These are phyloP conservation scores for Acanthaster planci DNA, from an alignment of 35 echinoderm and acorn worm species.

Conservation along the genomic window DNA sequence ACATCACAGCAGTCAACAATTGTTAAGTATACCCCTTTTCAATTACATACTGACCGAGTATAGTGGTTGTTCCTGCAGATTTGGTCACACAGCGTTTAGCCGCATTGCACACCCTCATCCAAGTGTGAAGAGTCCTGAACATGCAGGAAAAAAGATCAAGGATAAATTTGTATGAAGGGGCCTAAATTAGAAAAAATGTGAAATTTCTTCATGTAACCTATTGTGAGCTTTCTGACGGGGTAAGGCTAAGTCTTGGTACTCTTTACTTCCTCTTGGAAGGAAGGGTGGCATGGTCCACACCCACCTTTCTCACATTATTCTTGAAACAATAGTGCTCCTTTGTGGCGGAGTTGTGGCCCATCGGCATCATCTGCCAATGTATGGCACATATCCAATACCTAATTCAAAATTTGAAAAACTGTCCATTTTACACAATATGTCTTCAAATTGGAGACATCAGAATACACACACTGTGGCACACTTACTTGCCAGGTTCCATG, in stretches of 20 bases:
- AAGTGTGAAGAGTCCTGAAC: conserved; percentile 31
- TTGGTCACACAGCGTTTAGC: conserved; percentile 7
- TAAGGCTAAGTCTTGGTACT: too few species aligned
- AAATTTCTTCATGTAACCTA: too few species aligned
- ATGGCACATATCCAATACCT: background rate
- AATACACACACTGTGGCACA: background rate
- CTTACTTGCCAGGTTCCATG: conserved; percentile 64
- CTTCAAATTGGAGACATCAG: background rate
- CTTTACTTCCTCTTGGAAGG: too few species aligned
- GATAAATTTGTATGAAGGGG: too few species aligned
- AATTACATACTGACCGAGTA: conserved; percentile 25
- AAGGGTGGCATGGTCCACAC: too few species aligned
- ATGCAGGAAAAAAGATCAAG: background rate
- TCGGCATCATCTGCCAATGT: background rate
- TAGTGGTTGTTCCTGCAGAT: conserved; percentile 24
- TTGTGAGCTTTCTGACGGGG: too few species aligned
- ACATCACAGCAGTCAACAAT: too few species aligned
- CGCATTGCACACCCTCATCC: conserved; percentile 35
- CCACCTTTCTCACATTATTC: too few species aligned
- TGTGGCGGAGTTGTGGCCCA: too few species aligned
- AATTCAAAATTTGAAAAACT: background rate
- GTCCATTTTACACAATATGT: background rate
- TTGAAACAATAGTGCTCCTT: too few species aligned
- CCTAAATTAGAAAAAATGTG: too few species aligned
- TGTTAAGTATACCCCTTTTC: background rate